Percentiles rank a stretch among this genome's conserved stretches.
Evolutionary conservation across 2,113 vertebrate species (phyloP).

Genomic region (Silurus meridionalis): DNA sequence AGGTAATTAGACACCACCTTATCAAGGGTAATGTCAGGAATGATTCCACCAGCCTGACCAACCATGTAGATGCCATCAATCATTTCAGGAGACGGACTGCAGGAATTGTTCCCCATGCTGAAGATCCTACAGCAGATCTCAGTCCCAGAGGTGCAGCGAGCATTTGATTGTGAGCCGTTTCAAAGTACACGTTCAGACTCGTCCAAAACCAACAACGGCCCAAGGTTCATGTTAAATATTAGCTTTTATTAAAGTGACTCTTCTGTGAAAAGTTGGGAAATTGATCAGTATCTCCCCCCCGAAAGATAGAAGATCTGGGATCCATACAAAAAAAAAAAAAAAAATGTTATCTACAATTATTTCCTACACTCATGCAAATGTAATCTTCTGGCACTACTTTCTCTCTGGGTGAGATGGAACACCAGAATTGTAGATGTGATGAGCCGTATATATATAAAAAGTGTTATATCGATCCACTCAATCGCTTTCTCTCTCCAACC

Average conservation of each 20-base stretch:
- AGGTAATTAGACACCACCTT: slow-evolving; percentile 64
- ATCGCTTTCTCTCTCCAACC: too few species aligned
- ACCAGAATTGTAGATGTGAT: too few species aligned
- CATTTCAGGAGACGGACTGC: slow-evolving; percentile 61
- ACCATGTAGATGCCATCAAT: slow-evolving; percentile 67
- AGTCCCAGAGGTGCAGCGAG: background rate
- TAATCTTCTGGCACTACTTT: too few species aligned
- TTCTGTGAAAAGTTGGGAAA: background rate
- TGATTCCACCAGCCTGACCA: slow-evolving; percentile 61
- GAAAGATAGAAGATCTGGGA: background rate
- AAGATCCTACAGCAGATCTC: background rate
- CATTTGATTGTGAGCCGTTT: slow-evolving; percentile 11
- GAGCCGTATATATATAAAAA: too few species aligned
- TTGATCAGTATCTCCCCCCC: background rate
- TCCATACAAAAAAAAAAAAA: background rate
- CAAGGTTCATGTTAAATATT: slow-evolving; percentile 50
- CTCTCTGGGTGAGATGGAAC: too few species aligned
- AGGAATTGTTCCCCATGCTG: slow-evolving; percentile 54
- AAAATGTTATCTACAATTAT: background rate
- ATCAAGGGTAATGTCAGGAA: slow-evolving; percentile 73
- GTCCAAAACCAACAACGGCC: slow-evolving; percentile 33
- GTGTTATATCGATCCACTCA: too few species aligned
- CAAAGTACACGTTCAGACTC: slow-evolving; percentile 30
- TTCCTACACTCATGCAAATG: background rate
- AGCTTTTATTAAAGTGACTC: background rate